Conservation (phyloP, 2,888 invertebrate species). For the Dicyrtomina minuta region DNA sequence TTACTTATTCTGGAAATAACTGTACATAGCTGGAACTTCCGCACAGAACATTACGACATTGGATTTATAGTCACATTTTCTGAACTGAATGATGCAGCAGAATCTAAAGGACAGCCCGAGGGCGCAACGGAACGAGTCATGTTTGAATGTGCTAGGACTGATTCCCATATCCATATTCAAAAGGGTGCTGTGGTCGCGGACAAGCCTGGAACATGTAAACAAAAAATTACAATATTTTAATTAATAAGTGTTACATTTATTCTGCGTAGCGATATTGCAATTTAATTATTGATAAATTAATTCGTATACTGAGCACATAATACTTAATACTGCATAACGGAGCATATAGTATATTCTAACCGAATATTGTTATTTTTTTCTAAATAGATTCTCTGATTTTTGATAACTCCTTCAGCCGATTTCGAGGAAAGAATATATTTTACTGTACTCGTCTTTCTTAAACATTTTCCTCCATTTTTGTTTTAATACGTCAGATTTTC, state of each 20-base stretch:
- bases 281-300: no score
- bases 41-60: conserved; percentile 30
- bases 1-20: no score
- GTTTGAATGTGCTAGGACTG: conserved; percentile 5
- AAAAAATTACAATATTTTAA: no score
- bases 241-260: no score
- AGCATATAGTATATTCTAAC: no score
- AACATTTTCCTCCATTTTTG: no score
- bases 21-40: conserved; percentile 35
- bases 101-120: background rate
- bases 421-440: background rate
- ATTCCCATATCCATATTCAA: conserved; percentile 8
- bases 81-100: no score
- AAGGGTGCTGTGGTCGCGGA: background rate
- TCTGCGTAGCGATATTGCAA: no score
- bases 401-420: conserved; percentile 28
- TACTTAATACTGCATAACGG: no score
- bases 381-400: conserved; percentile 13
- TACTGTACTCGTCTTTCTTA: conserved; percentile 12
- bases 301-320: no score
- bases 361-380: no score
- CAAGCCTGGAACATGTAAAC: conserved; percentile 15
- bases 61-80: conserved; percentile 18
- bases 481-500: no score
- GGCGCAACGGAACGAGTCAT: background rate